Conservation (phyloP, 2,113 vertebrate genomes). For the Callipepla squamata region DNA sequence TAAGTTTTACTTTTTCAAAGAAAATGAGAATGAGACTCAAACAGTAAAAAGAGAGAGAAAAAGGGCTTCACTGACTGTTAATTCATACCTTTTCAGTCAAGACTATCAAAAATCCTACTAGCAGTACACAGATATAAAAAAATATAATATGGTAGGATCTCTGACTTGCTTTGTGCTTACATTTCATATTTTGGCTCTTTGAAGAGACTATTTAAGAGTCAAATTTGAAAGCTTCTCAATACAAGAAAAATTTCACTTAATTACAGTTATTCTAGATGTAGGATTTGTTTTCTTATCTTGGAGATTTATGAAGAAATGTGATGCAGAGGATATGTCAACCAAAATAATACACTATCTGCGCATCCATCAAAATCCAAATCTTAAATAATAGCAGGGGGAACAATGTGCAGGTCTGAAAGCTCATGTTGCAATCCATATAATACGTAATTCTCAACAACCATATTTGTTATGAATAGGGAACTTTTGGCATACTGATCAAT, state of each 20-base stretch:
- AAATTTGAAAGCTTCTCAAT: not conserved
- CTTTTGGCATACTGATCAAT: not conserved
- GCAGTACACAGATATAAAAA: not conserved
- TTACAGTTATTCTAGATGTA: not conserved
- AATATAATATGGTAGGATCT: rapidly evolving
- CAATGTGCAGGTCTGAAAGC: not conserved
- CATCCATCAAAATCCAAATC: not conserved
- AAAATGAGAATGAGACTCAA: not conserved
- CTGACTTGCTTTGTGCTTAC: not conserved
- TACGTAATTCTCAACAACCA: not conserved
- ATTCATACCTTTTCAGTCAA: not conserved
- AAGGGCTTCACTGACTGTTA: not conserved
- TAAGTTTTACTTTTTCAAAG: not conserved
- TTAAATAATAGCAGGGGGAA: not conserved
- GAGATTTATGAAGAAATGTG: not conserved
- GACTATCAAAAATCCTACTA: not conserved
- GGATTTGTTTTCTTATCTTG: not conserved
- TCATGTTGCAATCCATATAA: not conserved
- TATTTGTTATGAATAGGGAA: not conserved
- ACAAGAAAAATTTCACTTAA: not conserved
- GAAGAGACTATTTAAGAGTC: not conserved
- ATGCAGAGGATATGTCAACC: not conserved
- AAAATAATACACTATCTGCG: not conserved
- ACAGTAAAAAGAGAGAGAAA: not conserved
- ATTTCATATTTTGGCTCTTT: not conserved